Evolutionary conservation across 2,797 vertebrate genomes (phyloP), one percentile per base, ranked within the genome.

Genomic region (Enteromius viviparus): DNA sequence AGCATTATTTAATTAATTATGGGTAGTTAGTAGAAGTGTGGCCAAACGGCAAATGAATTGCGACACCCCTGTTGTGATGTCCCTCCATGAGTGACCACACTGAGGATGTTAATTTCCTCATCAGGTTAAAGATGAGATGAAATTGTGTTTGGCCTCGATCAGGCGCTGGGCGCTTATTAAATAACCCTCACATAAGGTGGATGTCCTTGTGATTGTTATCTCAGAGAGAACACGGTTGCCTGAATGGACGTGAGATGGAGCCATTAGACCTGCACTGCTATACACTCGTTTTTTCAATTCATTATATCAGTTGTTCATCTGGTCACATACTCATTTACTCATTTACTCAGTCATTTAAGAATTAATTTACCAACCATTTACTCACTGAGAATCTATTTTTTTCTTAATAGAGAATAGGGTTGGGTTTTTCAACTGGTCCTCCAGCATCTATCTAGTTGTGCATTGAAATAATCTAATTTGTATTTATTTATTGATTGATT

Each of bases 1-100:
- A 89, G 91, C 91, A 94, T 93, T 92, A 93, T 91, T 93, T 93
- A 93, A 94, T 94, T 93, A 93, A 93, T 94, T 94, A 93, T 87
- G 89, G 89, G 89, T 91, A 91, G 91, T 93, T 92, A 93, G 91
- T 85, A 79, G 90, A 92, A 93, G 91, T 92, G 91, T 90, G 86
- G 88, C 91, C 91, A 92, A 94, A 94, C 89, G 90, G 90, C 92
- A 92, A 92, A 93, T 93, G 89, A 92, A 91, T 91, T 89, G 91
- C 79, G 82, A 91, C 90, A 90, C 86, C 87, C 84, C 85, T 87
- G 82, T 72, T 83, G 85, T 84, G 88, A 90, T 89, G 89, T 89
- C 91, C 92, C 92, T 90, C 91, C 90, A 91, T 90, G 92, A 92
- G 91, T 88, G 88, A 62, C 88, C 88, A 88, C 90, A 91, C 89